Base-by-base conservation (phyloP, 2,113 vertebrate genomes). In the Psilopsiagon aymara region DNA sequence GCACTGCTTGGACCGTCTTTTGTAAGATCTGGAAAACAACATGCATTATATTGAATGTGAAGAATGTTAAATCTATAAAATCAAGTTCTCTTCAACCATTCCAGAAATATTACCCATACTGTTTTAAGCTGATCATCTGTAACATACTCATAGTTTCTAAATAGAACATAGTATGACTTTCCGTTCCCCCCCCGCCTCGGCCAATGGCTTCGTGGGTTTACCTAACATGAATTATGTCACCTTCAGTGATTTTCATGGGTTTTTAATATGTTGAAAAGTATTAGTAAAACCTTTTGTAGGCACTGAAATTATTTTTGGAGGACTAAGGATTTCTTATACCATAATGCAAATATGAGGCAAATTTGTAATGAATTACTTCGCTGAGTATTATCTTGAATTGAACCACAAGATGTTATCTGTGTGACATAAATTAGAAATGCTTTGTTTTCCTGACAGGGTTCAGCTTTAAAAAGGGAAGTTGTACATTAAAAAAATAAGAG, bases 101-200 rank as follows among this genome's bases (percentile, higher is more conserved):
- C 14, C 59, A 86, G 31, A 83, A 70, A 75, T 70, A n/a, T 63
- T 81, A 53, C 24, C 37, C 59, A 10, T 29, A 31, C 27, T 47
- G 17, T 63, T 84, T 75, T 51, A 60, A 80, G 25, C 8, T 81
- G 46, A 49, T 53, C 8, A 3, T 35, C 51, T 57, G 7, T 39
- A 75, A 41, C 8, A 29, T 33, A 21, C 57, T 41, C 27, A 52
- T 8, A 41, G 5, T 39, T 66, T 59, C 75, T 46, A 53, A 79
- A 46, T 4, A 75, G 23, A 86, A 6, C 19, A 33, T 2, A 29
- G 3, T 16, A 28, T 12, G 29, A 67, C 10, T 6, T 69, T 62
- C 33, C 57, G 20, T 37, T 2, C 2, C 2, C 2, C 3, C 16
- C 13, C 28, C 9, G 1, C 3, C 35, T 37, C 35, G 35, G 35